Base-by-base conservation (phyloP, 2,113 vertebrate genomes). In the Pygoscelis antarcticus region DNA sequence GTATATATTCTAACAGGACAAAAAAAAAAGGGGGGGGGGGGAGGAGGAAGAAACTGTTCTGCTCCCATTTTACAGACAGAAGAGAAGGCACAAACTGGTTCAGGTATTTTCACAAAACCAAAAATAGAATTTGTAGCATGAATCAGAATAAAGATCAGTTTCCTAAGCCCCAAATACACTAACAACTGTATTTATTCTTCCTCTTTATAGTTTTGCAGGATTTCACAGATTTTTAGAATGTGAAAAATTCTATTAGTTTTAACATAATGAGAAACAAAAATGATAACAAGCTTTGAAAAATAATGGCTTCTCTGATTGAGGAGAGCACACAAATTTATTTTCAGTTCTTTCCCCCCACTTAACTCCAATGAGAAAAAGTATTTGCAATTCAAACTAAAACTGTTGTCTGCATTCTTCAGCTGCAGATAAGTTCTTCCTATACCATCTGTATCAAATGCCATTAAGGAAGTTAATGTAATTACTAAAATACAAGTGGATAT, bases 401-500 rank as follows among this genome's bases (percentile, higher is more conserved):
- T 93, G 76, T 91, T 82, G 92, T 70, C 34, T 77, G 80, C 89
- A 93, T 91, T 96, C 90, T 96, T 97, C 80, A 89, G 89, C 81
- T 69, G 54, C 78, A 92, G 57, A 91, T 82, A 90, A 93, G 19
- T 92, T 93, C 83, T 89, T 90, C 80, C 89, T 91, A 92, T 92
- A 72, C 61, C 93, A 89, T 96, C 81, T 97, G 93, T 95, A 96
- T 87, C 78, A 95, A 97, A 97, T 97, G 94, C 87, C 84, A 92
- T 97, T 97, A 96, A 92, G 77, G 92, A 92, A 83, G 86, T 70
- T 97, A 97, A 97, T 83, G 91, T 29, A 96, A 97, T 97, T 97
- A 97, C 93, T 94, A 97, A 96, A 95, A 95, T 96, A 93, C 91
- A 97, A 97, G 95, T 85, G 94, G 91, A 84, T 97, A 97, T 92